These are phyloP conservation scores for Tachyglossus aculeatus DNA, from an alignment of 2,797 vertebrate genomes.

Conservation along the genomic window DNA sequence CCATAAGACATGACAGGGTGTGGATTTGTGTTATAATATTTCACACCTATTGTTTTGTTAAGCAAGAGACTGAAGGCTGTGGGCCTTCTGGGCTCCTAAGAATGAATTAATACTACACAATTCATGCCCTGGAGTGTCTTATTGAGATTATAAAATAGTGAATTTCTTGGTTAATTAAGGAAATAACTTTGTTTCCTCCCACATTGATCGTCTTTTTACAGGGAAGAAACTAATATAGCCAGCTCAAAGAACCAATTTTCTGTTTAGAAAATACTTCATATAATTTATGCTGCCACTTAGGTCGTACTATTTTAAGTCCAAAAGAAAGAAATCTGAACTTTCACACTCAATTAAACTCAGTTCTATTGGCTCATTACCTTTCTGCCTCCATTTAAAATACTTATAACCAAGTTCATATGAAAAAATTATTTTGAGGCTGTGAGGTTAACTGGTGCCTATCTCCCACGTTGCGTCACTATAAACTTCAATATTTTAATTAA, in stretches of 20 bases:
- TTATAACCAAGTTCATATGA: background rate
- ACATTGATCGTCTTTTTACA: background rate
- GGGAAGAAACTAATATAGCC: too few species aligned
- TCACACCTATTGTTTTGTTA: conserved; percentile 36
- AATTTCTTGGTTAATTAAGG: conserved; percentile 11
- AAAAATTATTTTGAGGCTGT: background rate
- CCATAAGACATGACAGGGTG: conserved; percentile 39
- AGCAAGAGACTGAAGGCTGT: conserved; percentile 19
- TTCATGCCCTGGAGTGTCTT: background rate
- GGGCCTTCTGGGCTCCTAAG: conserved; percentile 15
- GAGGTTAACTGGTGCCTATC: background rate
- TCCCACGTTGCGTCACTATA: too few species aligned
- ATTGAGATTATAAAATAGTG: conserved; percentile 31
- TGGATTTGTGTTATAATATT: conserved; percentile 56
- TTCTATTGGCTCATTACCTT: background rate
- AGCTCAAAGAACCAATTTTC: background rate
- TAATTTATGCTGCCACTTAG: background rate
- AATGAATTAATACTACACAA: conserved; percentile 17
- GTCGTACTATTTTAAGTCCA: background rate
- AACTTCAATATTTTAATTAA: conserved; percentile 1
- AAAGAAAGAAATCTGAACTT: background rate
- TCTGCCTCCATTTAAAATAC: background rate
- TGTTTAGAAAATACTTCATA: background rate
- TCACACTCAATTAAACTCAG: background rate
- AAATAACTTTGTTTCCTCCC: background rate